Evolutionary conservation across 2,888 invertebrate species (phyloP), one percentile per base, ranked within the genome.

Genomic region (Drosophila subsilvestris): DNA sequence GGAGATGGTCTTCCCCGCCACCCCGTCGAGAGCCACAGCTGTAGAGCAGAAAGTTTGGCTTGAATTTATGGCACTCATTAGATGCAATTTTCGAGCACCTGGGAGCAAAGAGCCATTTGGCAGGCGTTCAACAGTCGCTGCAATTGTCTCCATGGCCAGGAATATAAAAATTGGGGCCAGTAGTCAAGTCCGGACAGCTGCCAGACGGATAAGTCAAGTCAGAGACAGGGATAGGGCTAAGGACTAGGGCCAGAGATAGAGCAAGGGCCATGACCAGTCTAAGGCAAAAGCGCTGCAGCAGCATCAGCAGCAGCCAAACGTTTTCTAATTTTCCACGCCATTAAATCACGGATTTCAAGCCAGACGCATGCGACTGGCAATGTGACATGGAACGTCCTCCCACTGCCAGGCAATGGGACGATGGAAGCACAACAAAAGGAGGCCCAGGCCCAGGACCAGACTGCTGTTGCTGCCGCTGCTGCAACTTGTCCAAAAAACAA

Each of bases 281-380:
- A 67, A 65, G 60, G 75, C 55, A 12, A 25, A 25, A 17, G 25
- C 12, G 42, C 25, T 25, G 55, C 10, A 22, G 55, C 10, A 22
- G 55, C 47, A 48, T 20, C 18, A 27, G 49, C 48, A 20, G 49
- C 29, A 56, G 53, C 48, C 86, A 86, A 89, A 88, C 87, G 87
- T 86, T 81, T 88, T 89, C 90, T 88, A 90, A 90, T 90, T 90
- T 90, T 90, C 88, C 90, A 88, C 86, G 70, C 89, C 90, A 90
- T 90, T 90, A 89, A 90, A 78, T 85, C 78, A 68, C 62, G 58
- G 67, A 76, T 76, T 77, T 78, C 74, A 59, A 71, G 68, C 66
- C 65, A 78, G 80, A 78, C 78, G 78, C 80, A 76, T 80, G 69
- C 78, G 65, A 69, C 77, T 77, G 79, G 53, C 27, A 66, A 44